phyloP scores from a whole-genome alignment of 2,113 vertebrate species.

The Alligator mississippiensis region DNA sequence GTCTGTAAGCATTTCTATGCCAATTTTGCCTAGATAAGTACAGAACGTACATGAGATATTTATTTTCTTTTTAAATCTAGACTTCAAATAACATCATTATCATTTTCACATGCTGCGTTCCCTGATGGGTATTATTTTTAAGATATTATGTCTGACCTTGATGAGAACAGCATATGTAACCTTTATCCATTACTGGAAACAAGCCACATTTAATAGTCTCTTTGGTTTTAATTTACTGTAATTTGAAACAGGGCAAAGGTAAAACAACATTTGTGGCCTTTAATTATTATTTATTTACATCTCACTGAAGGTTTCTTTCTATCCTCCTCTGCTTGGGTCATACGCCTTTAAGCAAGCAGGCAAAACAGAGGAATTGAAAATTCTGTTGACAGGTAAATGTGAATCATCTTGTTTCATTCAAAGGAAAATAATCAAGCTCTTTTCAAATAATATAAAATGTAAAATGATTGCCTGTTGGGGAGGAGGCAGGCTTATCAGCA shows the following conservation, averaged over 20 bases:
- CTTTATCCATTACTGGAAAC: not conserved
- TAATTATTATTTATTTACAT: conserved; percentile 70
- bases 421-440: conserved; percentile 87
- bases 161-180: not conserved
- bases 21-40: not conserved
- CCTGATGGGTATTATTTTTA: conserved; percentile 6
- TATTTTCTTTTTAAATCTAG: conserved; percentile 3
- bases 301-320: conserved; percentile 38
- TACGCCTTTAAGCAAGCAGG: conserved; percentile 76
- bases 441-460: conserved; percentile 88
- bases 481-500: conserved; percentile 80
- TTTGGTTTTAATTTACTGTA: conserved; percentile 39
- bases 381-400: conserved; percentile 84
- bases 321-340: conserved; percentile 61
- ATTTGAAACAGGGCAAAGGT: conserved; percentile 32
- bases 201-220: not conserved
- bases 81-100: conserved; percentile 4
- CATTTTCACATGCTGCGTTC: not conserved
- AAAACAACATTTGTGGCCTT: conserved; percentile 30
- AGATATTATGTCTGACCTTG: not conserved
- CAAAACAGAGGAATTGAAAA: conserved; percentile 74
- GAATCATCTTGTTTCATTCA: conserved; percentile 81
- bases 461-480: conserved; percentile 82
- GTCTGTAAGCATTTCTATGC: not conserved
- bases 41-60: not conserved